Evolutionary conservation across 2,797 vertebrate genomes (phyloP).

Genomic region (Neopelma chrysocephalum): DNA sequence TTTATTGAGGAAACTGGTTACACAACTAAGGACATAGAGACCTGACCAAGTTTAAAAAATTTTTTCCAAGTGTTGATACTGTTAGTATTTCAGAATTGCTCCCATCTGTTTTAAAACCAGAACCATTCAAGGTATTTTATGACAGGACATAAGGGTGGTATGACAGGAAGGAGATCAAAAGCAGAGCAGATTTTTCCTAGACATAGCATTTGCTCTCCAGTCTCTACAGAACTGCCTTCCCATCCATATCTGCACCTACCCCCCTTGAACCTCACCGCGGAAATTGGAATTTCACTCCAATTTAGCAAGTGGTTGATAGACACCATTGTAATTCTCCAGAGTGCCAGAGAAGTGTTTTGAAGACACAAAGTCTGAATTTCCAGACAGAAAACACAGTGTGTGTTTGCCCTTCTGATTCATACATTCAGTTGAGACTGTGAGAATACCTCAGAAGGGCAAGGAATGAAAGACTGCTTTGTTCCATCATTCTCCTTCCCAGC

Average conservation of each 20-base stretch:
- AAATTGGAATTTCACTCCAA: neutral
- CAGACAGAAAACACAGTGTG: neutral
- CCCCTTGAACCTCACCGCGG: neutral
- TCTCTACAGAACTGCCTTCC: neutral
- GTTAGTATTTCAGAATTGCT: neutral
- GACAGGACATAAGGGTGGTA: neutral
- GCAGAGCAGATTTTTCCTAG: neutral
- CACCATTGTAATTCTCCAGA: neutral
- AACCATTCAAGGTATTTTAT: neutral
- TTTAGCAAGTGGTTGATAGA: neutral
- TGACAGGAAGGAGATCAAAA: neutral
- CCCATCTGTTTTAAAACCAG: neutral
- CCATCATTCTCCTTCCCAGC: neutral
- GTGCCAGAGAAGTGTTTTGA: neutral
- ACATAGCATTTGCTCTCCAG: neutral
- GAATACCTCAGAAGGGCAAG: neutral
- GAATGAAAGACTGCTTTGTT: neutral
- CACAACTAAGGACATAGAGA: neutral
- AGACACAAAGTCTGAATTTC: neutral
- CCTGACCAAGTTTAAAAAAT: neutral
- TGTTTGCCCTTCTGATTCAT: neutral
- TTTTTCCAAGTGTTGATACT: neutral
- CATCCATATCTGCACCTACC: neutral
- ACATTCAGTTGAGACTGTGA: neutral
- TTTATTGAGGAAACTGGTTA: neutral